Evolutionary conservation across 2,888 invertebrate genomes (phyloP).

Genomic region (Odiellus spinosus): DNA sequence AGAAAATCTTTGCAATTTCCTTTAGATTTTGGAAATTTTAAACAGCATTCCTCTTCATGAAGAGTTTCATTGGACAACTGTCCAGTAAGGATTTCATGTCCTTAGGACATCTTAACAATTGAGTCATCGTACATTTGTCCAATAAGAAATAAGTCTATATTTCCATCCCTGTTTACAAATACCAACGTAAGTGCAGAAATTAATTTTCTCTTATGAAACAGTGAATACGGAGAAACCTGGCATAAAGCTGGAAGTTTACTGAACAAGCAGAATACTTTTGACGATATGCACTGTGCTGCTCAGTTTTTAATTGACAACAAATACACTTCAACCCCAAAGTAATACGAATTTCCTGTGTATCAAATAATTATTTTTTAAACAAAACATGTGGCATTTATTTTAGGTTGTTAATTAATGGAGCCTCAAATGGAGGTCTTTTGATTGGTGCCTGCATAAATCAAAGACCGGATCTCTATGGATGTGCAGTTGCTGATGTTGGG

Average conservation of each 20-base stretch:
- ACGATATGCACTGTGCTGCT: constrained; percentile 87
- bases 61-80: too few species aligned
- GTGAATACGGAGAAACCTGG: constrained; percentile 95
- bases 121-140: too few species aligned
- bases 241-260: constrained; percentile 77
- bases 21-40: too few species aligned
- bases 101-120: too few species aligned
- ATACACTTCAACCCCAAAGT: constrained; percentile 56
- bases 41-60: too few species aligned
- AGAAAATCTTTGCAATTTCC: too few species aligned
- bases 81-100: too few species aligned
- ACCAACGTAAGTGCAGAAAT: too few species aligned
- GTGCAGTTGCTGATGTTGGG: constrained; percentile 88
- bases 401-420: constrained; percentile 71
- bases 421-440: constrained; percentile 92
- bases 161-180: too few species aligned
- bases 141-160: too few species aligned
- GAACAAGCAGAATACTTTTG: constrained; percentile 93
- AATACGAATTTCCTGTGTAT: constrained; percentile 7
- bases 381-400: constrained; percentile 7
- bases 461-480: constrained; percentile 82
- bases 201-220: constrained; percentile 34
- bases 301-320: constrained; percentile 63
- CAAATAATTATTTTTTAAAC: neutral
- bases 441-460: constrained; percentile 90